phyloP scores from a whole-genome alignment of 2,888 invertebrate genomes.

The Lissonota sp. region DNA sequence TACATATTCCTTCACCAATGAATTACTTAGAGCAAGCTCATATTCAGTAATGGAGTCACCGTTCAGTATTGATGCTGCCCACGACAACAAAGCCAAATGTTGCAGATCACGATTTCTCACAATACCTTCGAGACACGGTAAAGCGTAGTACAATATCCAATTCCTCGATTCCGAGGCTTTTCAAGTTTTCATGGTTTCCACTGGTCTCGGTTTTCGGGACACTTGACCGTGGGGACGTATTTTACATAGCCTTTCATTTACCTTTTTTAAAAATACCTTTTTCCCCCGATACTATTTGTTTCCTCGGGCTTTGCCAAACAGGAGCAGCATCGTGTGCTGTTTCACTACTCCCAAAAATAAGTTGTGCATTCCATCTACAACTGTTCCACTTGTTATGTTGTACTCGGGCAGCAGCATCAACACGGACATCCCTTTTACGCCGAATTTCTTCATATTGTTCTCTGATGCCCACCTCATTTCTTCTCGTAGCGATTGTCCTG shows the following conservation, averaged over 20 bases:
- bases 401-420: background rate
- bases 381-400: conserved; percentile 7
- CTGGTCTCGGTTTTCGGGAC: conserved; percentile 52
- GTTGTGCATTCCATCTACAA: conserved; percentile 30
- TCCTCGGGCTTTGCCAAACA: conserved; percentile 2
- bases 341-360: conserved; percentile 25
- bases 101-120: conserved; percentile 39
- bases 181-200: conserved; percentile 48
- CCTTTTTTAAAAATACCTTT: no score
- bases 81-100: background rate
- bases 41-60: conserved; percentile 38
- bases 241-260: no score
- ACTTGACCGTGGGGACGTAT: background rate
- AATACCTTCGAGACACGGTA: conserved; percentile 50
- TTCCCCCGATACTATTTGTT: conserved; percentile 48
- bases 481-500: no score
- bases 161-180: conserved; percentile 64
- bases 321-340: conserved; percentile 26
- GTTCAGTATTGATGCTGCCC: conserved; percentile 41
- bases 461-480: background rate
- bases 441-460: conserved; percentile 10
- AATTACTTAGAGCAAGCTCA: conserved; percentile 52
- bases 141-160: conserved; percentile 53
- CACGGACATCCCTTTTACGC: conserved; percentile 12
- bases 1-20: conserved; percentile 44